Base-by-base conservation (phyloP, 2,888 invertebrate genomes). In the Tipula confusa region DNA sequence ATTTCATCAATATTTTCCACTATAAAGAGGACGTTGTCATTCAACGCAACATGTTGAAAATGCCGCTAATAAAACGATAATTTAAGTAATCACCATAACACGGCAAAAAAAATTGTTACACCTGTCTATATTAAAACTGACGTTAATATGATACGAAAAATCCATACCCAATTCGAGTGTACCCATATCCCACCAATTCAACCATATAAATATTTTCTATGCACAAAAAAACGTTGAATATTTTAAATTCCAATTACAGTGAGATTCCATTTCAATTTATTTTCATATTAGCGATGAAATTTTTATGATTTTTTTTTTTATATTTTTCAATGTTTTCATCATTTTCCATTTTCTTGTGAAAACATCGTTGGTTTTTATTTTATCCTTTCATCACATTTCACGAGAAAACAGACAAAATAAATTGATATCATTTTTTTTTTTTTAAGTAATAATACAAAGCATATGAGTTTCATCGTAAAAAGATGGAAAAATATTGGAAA, bases 211-310 rank as follows among this genome's bases (percentile, higher is more conserved):
- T 64, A 64, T 64, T 64, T 6, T 64, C 64, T 64, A n/a, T n/a
- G n/a, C n/a, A n/a, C n/a, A 64, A 64, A 64, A 11, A 64, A 38
- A 64, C 24, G 64, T 64, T 24, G 64, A 64, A 64, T 64, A 64
- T 64, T 64, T 64, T 64, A 64, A 64, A 64, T 64, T 64, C 64
- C 64, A 64, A 64, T 64, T 64, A 64, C 64, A 64, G 11, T 64
- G 64, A 64, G 64, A 64, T 64, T 64, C 64, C 64, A 64, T 64
- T 64, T 64, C 64, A 64, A 64, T 64, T 64, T 64, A 64, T 64
- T 64, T 64, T 64, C 64, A 64, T 64, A 64, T 64, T 64, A 64
- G 64, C 64, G 64, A 64, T 64, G 64, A 64, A 64, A 64, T 64
- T 64, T 64, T 64, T 64, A 64, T 64, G 64, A 64, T 64, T 64